Evolutionary conservation across 2,888 invertebrate genomes (phyloP), one percentile per base, ranked within the genome.

Genomic region (Calliopum simillimum): DNA sequence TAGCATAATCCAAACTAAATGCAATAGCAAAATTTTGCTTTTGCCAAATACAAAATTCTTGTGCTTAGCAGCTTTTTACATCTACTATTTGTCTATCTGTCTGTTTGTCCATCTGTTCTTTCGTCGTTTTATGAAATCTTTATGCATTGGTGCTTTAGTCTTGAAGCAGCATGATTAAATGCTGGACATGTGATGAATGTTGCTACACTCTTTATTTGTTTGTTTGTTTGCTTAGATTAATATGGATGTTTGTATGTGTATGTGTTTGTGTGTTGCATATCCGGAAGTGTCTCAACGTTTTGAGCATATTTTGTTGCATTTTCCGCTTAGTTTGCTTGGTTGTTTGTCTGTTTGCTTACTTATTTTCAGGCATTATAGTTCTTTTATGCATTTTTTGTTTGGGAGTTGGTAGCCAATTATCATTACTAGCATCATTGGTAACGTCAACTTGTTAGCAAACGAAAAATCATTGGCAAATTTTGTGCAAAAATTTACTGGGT

Each of bases 231-330:
- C 46, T 55, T 56, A 2, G n/a, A 13, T 66, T n/a, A n/a, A n/a
- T n/a, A n/a, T n/a, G n/a, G n/a, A n/a, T 23, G 44, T 51, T 49
- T 33, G 66, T 56, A 16, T 59, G 62, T 44, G 33, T 23, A 23
- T 51, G 49, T 33, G 66, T 56, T 13, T 59, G 62, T 44, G 33
- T 13, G 33, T 47, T n/a, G 25, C 44, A 16, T n/a, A 43, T 21
- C 33, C 16, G 49, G 21, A 67, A 67, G 47, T n/a, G 58, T 16
- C 43, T 43, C 49, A 62, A 62, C 51, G 66, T 53, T 65, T 33
- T 33, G 6, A 8, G 33, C 33, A 33, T 33, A 33, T 33, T 33
- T 33, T 33, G 33, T 33, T 33, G 33, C 4, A 33, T 33, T 6
- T 33, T 33, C 33, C 8, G 8, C 33, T 33, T 3, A 33, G 33